phyloP scores from a whole-genome alignment of 2,888 invertebrate genomes.

The Cosmia pyralina region DNA sequence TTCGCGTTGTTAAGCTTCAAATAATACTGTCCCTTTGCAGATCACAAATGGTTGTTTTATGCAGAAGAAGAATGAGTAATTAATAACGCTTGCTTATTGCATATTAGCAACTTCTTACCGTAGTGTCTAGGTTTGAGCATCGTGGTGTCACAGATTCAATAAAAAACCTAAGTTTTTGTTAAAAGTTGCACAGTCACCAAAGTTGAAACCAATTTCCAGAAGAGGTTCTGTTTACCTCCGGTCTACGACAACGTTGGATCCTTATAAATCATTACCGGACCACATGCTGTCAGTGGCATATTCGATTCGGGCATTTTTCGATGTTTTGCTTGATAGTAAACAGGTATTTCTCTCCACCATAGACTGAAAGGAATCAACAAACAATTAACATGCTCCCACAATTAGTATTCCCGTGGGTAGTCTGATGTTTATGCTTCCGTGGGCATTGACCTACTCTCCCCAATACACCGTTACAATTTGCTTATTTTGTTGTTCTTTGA shows the following conservation, averaged over 20 bases:
- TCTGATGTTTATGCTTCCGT: constrained; percentile 40
- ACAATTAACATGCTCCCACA: constrained; percentile 15
- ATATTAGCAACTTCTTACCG: too few species aligned
- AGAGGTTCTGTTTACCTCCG: background rate
- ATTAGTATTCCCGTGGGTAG: constrained; percentile 35
- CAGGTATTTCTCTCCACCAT: background rate
- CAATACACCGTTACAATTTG: constrained; percentile 24
- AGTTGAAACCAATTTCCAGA: background rate
- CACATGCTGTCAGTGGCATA: background rate
- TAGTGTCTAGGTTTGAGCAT: too few species aligned
- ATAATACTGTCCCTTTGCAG: background rate
- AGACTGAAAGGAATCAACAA: constrained; percentile 9
- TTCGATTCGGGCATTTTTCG: background rate
- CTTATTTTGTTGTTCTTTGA: constrained; percentile 38
- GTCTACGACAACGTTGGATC: background rate
- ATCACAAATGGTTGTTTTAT: background rate
- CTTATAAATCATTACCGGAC: background rate
- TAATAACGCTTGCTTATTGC: background rate
- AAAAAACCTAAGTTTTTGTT: background rate
- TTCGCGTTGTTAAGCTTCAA: too few species aligned
- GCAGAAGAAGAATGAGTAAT: background rate
- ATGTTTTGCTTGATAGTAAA: background rate
- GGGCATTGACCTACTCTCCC: constrained; percentile 49
- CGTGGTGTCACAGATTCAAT: too few species aligned
- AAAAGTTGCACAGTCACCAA: background rate